Base-by-base conservation (phyloP, 2,797 vertebrate species). In the Sparus aurata region DNA sequence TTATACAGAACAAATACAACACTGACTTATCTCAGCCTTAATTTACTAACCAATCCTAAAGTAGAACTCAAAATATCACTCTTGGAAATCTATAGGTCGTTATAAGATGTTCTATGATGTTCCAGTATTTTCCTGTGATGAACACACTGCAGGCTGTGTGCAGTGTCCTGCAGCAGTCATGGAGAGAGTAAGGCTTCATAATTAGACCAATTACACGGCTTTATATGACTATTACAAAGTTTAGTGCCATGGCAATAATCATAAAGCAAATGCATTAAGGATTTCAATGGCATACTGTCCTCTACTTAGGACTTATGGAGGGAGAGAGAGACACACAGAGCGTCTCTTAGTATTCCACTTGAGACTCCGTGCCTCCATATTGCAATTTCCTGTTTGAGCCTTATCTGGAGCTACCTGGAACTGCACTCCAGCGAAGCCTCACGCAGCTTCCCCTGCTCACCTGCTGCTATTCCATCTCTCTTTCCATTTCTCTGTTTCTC, bases 371-470 rank as follows among this genome's bases (percentile, higher is more conserved):
- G 76, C 67, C 88, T 82, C 80, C 84, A 90, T 87, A 80, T 89
- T 90, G 84, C 88, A 92, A 91, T 92, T 94, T 93, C 91, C 90
- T 90, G 83, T 87, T 84, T 57, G 74, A 90, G 91, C 79, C 88
- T 92, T 91, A 94, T 94, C 91, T 87, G 9, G 71, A 88, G 71
- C 76, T 77, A 84, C 84, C 80, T 90, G 87, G 77, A 93, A 79
- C 80, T 75, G 78, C 83, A 80, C 83, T 88, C 85, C 85, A 85
- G 76, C 54, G 25, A 82, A 89, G 82, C 77, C 64, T 85, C 79
- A 75, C 50, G 8, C 75, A 65, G 45, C 79, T 84, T 71, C 79
- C 69, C 73, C 57, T 30, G 50, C 79, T 87, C 89, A 91, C 82
- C 86, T 89, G 78, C 83, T 83, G 73, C 73, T 75, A 18, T 76